phyloP scores from a whole-genome alignment of 2,113 vertebrate genomes.

The Fukomys damarensis region DNA sequence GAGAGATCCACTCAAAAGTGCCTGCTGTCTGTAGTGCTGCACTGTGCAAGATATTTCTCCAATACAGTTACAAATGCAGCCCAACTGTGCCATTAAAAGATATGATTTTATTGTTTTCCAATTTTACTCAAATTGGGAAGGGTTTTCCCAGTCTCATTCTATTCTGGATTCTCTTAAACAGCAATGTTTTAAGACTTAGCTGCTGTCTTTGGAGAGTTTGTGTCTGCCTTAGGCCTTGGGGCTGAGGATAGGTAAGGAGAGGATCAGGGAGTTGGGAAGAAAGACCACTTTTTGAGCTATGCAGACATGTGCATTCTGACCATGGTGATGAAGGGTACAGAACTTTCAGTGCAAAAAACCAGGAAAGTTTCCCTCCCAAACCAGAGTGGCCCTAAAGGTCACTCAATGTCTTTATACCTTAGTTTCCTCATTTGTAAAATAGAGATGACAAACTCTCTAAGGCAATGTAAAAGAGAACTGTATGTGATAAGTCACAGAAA shows the following conservation, averaged over 20 bases:
- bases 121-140: conserved; percentile 9
- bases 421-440: not conserved
- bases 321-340: not conserved
- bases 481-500: not conserved
- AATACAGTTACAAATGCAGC: not conserved
- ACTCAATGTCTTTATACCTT: not conserved
- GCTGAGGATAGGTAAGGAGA: not conserved
- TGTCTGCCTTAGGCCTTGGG: not conserved
- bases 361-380: not conserved
- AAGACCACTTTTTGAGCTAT: not conserved
- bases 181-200: not conserved
- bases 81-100: not conserved
- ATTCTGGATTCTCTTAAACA: not conserved
- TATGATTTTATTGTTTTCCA: not conserved
- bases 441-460: not conserved
- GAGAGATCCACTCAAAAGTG: not conserved
- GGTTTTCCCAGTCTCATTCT: not conserved
- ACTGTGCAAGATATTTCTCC: not conserved
- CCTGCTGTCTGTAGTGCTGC: not conserved
- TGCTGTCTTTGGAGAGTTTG: not conserved
- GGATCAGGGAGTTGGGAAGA: not conserved
- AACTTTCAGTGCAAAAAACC: not conserved
- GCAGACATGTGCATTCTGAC: not conserved
- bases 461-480: not conserved
- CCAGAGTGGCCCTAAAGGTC: not conserved